phyloP scores from a whole-genome alignment of 2,888 invertebrate species.

The Coronaproctus castanopsis region DNA sequence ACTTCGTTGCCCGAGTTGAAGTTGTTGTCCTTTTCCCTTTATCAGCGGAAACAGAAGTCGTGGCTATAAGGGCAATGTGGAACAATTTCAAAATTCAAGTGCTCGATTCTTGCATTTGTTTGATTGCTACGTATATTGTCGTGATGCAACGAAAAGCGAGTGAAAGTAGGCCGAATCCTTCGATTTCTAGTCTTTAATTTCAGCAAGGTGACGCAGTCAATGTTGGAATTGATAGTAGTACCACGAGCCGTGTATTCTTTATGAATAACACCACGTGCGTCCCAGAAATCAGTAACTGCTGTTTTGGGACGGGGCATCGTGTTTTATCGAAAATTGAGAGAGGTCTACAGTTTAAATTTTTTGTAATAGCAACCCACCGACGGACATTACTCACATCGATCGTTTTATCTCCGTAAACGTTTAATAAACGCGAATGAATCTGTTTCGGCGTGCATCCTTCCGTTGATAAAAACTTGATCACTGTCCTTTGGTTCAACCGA shows the following conservation, averaged over 20 bases:
- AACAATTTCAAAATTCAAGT: not conserved
- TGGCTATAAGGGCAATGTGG: constrained; percentile 1
- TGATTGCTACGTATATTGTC: not conserved
- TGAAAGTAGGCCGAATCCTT: not conserved
- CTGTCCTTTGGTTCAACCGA: not conserved
- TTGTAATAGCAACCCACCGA: not conserved
- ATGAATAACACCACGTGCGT: not conserved
- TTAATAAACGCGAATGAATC: not conserved
- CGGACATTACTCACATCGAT: not conserved
- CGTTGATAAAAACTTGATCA: not conserved
- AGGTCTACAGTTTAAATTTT: not conserved
- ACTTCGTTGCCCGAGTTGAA: not conserved
- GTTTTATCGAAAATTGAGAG: not conserved
- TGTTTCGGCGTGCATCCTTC: not conserved
- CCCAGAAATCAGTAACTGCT: not conserved
- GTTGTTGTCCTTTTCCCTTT: not conserved
- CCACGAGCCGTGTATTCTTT: not conserved
- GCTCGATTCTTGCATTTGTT: not conserved
- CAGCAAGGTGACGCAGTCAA: not conserved
- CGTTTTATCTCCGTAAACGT: not conserved
- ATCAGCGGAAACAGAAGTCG: no score
- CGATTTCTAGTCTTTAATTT: not conserved
- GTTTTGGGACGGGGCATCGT: not conserved
- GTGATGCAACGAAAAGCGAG: constrained; percentile 1
- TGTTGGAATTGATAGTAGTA: not conserved